Evolutionary conservation across 1,140 invertebrate species (phyloP), one percentile per base, ranked within the genome.

Genomic region (Diorhabda carinulata): DNA sequence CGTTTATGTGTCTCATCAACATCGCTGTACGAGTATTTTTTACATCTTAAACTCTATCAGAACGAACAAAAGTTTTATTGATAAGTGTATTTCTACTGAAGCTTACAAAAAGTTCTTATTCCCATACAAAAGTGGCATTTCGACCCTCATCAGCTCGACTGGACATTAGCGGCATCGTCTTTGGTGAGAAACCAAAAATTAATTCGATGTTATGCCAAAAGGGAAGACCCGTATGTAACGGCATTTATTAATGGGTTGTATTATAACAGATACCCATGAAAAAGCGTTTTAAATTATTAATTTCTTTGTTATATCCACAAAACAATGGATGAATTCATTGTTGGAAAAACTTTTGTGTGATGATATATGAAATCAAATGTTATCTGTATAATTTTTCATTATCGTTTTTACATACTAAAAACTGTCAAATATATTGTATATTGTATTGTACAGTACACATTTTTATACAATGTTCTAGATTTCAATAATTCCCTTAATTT

Each of bases 221-320:
- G 47, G 47, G n/a, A 52, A 52, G 47, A 52, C 47, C 47, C 47
- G 47, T n/a, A 52, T 25, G 25, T 52, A 52, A 52, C 47, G 47
- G 47, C 47, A 52, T 52, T 52, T 52, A 52, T 52, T 52, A 52
- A 52, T 52, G 47, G 47, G 6, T 52, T 52, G 47, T 52, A 52
- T 52, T 52, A n/a, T 52, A 52, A n/a, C 6, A 52, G 47, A 52
- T 52, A 52, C n/a, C 47, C 47, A n/a, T 52, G 47, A 52, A 52
- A 52, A 52, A 3, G n/a, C 47, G n/a, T 52, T 52, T 52, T n/a
- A 52, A 8, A 4, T 52, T 52, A 52, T 52, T 52, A 52, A 52
- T 52, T 52, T 52, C 6, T 52, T 52, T 52, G 47, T 52, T 52
- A n/a, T 52, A 25, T 25, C 25, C 25, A 25, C 25, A 25, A 25